Evolutionary conservation across 2,888 invertebrate species (phyloP).

Genomic region (Autographa gamma): DNA sequence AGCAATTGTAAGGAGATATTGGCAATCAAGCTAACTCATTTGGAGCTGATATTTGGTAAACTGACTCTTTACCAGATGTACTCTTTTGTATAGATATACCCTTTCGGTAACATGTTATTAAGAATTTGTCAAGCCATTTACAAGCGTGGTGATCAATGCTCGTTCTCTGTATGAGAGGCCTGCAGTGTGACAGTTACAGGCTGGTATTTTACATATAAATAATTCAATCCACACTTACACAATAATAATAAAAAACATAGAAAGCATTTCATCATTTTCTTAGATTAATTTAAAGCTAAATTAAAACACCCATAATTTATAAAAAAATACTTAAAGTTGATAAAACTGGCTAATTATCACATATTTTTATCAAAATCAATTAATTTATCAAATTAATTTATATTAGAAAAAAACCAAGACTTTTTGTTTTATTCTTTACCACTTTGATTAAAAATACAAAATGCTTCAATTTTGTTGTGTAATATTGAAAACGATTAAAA

Average conservation of each 20-base stretch:
- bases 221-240: not conserved
- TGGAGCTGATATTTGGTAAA: too few relatives aligned
- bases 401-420: too few relatives aligned
- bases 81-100: too few relatives aligned
- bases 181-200: not conserved
- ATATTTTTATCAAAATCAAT: too few relatives aligned
- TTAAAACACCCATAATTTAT: not conserved
- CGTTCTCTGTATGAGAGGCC: constrained; percentile 1
- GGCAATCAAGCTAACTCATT: too few relatives aligned
- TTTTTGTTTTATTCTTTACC: not conserved
- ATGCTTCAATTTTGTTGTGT: not conserved
- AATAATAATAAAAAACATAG: not conserved
- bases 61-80: too few relatives aligned
- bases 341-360: too few relatives aligned
- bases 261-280: not conserved
- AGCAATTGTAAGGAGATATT: too few relatives aligned
- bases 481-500: constrained; percentile 21
- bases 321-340: not conserved
- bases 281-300: not conserved
- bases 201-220: not conserved
- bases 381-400: too few relatives aligned
- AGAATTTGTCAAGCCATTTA: too few relatives aligned
- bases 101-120: too few relatives aligned
- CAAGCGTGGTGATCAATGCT: not conserved
- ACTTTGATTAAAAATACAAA: not conserved